phyloP scores from a whole-genome alignment of 2,888 invertebrate species.

The Agrochola lota region DNA sequence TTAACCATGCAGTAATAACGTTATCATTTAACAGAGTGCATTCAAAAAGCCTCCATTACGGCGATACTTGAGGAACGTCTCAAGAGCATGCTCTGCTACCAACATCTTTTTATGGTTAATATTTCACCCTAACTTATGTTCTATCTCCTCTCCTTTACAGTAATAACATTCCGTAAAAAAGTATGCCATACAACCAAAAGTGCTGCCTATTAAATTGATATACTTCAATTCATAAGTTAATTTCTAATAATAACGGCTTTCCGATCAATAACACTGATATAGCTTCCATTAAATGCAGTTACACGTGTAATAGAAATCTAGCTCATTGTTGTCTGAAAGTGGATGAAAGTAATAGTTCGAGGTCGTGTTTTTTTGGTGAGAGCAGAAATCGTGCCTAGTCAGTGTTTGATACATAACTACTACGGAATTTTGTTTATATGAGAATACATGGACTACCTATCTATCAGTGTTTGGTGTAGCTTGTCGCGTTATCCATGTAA shows the following conservation, averaged over 20 bases:
- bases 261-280: constrained; percentile 8
- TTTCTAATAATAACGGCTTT: constrained; percentile 25
- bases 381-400: neutral
- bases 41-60: neutral
- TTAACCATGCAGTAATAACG: neutral
- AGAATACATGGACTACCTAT: neutral
- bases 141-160: neutral
- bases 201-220: neutral
- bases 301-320: constrained; percentile 32
- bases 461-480: neutral
- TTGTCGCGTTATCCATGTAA: no score
- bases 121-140: neutral
- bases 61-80: neutral
- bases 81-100: neutral
- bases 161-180: neutral
- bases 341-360: constrained; percentile 31
- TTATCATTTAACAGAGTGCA: no score
- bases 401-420: neutral
- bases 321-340: constrained; percentile 43
- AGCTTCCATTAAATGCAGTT: constrained; percentile 26
- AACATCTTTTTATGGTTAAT: neutral
- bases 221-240: constrained; percentile 3
- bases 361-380: constrained; percentile 4
- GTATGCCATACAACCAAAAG: neutral
- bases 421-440: neutral